A percentile compares a stretch with the other conserved stretches of the same genome.
phyloP scores from a whole-genome alignment of 2,113 vertebrate species.

The Corvus moneduloides region DNA sequence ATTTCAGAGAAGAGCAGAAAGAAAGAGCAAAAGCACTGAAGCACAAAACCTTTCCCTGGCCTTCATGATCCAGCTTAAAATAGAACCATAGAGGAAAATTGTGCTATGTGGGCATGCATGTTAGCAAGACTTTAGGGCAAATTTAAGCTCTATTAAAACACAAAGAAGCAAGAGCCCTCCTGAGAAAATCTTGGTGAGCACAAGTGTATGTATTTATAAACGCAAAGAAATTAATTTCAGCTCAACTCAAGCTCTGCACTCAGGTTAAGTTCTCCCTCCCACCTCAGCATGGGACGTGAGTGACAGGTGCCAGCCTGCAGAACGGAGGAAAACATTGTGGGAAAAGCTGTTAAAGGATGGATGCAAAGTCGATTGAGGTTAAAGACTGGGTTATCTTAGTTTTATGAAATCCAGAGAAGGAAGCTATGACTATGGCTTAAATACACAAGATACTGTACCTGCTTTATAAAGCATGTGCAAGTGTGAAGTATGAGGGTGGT shows the following conservation, averaged over 20 bases:
- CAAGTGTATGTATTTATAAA: neutral
- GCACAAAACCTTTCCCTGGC: neutral
- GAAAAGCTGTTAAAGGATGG: neutral
- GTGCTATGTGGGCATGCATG: neutral
- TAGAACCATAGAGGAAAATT: neutral
- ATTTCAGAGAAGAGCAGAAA: neutral
- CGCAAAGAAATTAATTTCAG: neutral
- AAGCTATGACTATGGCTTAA: neutral
- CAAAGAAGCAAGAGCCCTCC: neutral
- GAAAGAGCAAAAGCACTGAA: neutral
- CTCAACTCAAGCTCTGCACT: neutral
- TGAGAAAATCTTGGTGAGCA: neutral
- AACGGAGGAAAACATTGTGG: neutral
- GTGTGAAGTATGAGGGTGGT: neutral
- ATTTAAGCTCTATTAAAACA: neutral
- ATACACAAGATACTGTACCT: neutral
- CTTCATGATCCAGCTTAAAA: neutral
- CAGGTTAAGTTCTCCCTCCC: neutral
- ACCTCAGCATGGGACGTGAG: neutral
- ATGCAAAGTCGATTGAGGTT: neutral
- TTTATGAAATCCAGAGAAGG: neutral
- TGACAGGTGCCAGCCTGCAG: neutral
- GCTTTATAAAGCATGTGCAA: neutral
- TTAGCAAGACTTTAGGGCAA: neutral
- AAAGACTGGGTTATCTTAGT: neutral